Evolutionary conservation across 37 sponge, comb jelly and placozoan genomes (phyloP).

Genomic region (Cliona cf. orientalis): DNA sequence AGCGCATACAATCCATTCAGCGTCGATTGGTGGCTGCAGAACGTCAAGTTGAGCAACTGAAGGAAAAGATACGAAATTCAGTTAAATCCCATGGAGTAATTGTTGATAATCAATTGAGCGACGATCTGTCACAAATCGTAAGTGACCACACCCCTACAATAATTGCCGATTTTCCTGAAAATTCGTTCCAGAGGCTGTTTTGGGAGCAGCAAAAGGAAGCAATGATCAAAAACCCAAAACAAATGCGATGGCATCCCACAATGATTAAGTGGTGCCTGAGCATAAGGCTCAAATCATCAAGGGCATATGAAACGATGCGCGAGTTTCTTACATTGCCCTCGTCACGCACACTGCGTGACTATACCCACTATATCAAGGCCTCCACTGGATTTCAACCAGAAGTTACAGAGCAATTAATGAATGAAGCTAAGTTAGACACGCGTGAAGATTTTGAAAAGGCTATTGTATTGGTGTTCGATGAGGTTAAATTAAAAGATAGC

Average conservation of each 20-base stretch:
- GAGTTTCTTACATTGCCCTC: conserved; percentile 6
- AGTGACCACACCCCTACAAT: too few relatives aligned
- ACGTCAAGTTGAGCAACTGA: too few relatives aligned
- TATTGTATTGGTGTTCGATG: conserved; percentile 34
- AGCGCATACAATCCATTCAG: too few relatives aligned
- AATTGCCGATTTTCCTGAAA: too few relatives aligned
- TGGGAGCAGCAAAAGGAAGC: conserved; percentile 19
- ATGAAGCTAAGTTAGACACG: conserved; percentile 10
- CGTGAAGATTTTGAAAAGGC: conserved; percentile 30
- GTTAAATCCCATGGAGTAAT: too few relatives aligned
- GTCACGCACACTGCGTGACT: conserved; percentile 48
- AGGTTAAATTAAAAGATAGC: conserved; percentile 43
- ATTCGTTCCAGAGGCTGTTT: conserved; percentile 20
- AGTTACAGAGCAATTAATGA: conserved; percentile 18
- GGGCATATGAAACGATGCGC: conserved; percentile 15
- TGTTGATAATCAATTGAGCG: too few relatives aligned
- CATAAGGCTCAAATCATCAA: conserved; percentile 10
- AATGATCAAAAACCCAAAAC: background rate
- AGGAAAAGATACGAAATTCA: too few relatives aligned
- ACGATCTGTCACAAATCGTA: too few relatives aligned
- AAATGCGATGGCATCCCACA: conserved; percentile 31
- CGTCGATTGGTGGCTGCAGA: too few relatives aligned
- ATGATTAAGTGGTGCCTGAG: conserved; percentile 36
- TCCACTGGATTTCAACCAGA: conserved; percentile 27
- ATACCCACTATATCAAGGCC: conserved; percentile 30